Base-by-base conservation (phyloP, 2,888 invertebrate species). In the Saturnia japonica region DNA sequence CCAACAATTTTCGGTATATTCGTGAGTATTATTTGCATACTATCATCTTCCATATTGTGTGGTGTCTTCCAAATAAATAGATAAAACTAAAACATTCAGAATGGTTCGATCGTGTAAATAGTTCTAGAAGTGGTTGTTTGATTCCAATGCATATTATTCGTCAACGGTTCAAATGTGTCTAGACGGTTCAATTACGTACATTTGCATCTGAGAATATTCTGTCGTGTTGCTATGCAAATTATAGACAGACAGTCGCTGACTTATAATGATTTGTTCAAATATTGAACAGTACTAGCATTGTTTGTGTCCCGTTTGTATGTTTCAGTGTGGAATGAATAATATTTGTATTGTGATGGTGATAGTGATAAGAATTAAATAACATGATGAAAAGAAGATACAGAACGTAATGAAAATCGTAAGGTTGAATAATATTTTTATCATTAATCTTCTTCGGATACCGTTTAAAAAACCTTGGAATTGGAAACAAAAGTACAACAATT, bases 231-330 rank as follows among this genome's bases (percentile, higher is more conserved):
- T 45, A 43, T 62, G 34, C 14, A 28, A 34, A 40, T 12, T 68
- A 57, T 57, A 54, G n/a, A 68, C 68, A 22, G 25, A 57, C 68
- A 40, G 64, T 40, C 64, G 40, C 64, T 40, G 9, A 16, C 22
- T 64, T 64, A 19, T 68, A 25, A 60, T 64, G 64, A 70, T 70
- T 54, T 70, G 66, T 67, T 51, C 70, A 67, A 67, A 66, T 54
- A 68, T 60, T 54, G 57, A 14, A 40, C 40, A 57, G 40, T 19
- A 25, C 12, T 11, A 19, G 51, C 19, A 54, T 28, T 54, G 14
- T 54, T 68, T 54, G 14, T 42, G 22, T 40, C 12, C 19, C 34
- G 51, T 40, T n/a, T 22, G 9, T 40, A 54, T 68, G 68, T 54
- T 40, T 68, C 40, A 60, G 25, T 57, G 57, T 57, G 57, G 57